Base-by-base conservation (phyloP, 2,888 invertebrate genomes). In the Clunio marinus region DNA sequence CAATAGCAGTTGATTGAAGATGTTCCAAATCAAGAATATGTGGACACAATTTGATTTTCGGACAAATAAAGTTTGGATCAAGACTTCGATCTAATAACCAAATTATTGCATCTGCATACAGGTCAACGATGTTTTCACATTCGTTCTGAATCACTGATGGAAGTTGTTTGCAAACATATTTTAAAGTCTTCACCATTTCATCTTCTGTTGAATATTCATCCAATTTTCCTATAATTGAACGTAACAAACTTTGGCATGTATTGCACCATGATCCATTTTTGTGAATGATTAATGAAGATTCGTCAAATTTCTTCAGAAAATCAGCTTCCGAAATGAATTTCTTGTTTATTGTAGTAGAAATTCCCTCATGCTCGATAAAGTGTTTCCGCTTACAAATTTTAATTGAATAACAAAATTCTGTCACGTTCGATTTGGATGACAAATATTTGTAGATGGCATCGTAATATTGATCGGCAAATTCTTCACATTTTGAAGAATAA, bases 401-500 rank as follows among this genome's bases (percentile, higher is more conserved):
- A 32, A 28, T 4, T 13, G 17, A 17, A 25, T 32, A 10, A 32
- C 51, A 17, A 22, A 55, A 27, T 24, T 7, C n/a, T 1, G n/a
- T n/a, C n/a, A n/a, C n/a, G n/a, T n/a, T n/a, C n/a, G n/a, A n/a
- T n/a, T n/a, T n/a, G n/a, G n/a, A n/a, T 57, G 2, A 2, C 46
- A 94, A 78, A 73, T 83, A 88, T 45, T 83, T 77, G 76, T 94
- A 95, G 70, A 91, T 83, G 22, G 83, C 75, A 0, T 84, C 81
- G 74, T 90, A 92, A 78, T 93, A 94, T 73, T 93, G 82, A 69
- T 91, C 86, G 0, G 91, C 91, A 46, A 93, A 80, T 69, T 84
- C 82, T 1, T 86, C 78, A 74, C 95, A 95, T 81, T 93, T 88
- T 1, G 81, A 75, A 71, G 86, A 83, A 78, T 91, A 92, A 10